These are phyloP conservation scores for Epinephelus cyanopodus DNA, from an alignment of 2,113 vertebrate genomes.

Conservation along the genomic window DNA sequence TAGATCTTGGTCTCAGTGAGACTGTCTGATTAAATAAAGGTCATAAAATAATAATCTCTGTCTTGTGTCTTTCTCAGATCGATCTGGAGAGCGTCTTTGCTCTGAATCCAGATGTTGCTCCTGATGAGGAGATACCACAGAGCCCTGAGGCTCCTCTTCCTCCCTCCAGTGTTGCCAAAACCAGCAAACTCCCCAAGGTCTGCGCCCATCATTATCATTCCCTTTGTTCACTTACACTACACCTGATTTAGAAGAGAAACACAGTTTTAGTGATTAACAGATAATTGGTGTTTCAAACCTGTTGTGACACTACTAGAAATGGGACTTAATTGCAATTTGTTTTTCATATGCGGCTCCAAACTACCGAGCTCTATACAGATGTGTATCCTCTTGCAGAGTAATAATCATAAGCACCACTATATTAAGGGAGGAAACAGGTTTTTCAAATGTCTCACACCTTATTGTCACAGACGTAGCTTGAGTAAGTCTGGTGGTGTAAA, in stretches of 20 bases:
- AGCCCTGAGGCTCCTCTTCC: slow-evolving; percentile 90
- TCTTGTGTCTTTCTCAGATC: slow-evolving; percentile 57
- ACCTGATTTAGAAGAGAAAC: too few species aligned
- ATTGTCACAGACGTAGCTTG: too few species aligned
- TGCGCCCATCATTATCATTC: slow-evolving; percentile 45
- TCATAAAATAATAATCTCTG: not conserved
- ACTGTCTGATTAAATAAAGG: not conserved
- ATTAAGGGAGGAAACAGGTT: too few species aligned
- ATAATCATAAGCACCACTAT: too few species aligned
- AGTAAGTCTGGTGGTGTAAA: too few species aligned
- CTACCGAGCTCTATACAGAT: too few species aligned
- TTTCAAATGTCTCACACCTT: too few species aligned
- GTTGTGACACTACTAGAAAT: not conserved
- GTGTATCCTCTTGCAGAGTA: too few species aligned
- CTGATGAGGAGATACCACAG: slow-evolving; percentile 93
- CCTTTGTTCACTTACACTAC: too few species aligned
- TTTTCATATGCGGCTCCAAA: too few species aligned
- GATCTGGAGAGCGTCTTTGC: slow-evolving; percentile 97
- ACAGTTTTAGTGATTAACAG: not conserved
- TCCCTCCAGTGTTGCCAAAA: slow-evolving; percentile 87
- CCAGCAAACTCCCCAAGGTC: slow-evolving; percentile 96
- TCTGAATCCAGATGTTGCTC: slow-evolving; percentile 93
- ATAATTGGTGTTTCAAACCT: not conserved
- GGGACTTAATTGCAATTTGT: not conserved
- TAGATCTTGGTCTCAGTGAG: not conserved